phyloP scores from a whole-genome alignment of 2,113 vertebrate genomes.

The Hystrix brachyura region DNA sequence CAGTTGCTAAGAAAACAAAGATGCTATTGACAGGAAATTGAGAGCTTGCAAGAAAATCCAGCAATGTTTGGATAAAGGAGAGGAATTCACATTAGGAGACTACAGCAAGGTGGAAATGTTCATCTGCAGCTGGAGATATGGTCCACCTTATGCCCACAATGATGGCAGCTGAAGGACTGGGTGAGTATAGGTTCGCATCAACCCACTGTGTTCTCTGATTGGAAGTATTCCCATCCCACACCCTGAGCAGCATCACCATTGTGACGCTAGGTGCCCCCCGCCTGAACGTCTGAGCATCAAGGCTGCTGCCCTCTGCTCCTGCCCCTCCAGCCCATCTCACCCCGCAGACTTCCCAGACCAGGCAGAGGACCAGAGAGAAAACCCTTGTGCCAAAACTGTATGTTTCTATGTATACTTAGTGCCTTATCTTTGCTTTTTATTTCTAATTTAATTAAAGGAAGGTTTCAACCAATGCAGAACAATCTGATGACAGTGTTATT shows the following conservation, averaged over 20 bases:
- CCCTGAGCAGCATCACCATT: neutral
- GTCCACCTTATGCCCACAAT: neutral
- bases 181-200: neutral
- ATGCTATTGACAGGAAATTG: neutral
- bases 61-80: neutral
- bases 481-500: neutral
- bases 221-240: neutral
- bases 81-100: neutral
- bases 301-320: neutral
- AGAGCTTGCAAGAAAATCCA: neutral
- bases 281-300: neutral
- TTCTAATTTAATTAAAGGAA: conserved; percentile 6
- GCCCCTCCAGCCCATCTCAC: neutral
- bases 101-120: neutral
- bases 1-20: neutral
- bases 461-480: neutral
- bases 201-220: neutral
- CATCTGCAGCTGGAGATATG: rapidly evolving
- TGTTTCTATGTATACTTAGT: neutral
- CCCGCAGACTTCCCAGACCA: neutral
- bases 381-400: neutral
- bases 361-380: neutral
- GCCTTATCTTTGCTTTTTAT: neutral
- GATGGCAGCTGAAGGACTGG: neutral
- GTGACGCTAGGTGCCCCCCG: neutral